A percentile compares a stretch with the other conserved stretches of the same genome.
Evolutionary conservation across 2,888 invertebrate species (phyloP).

Genomic region (Coenonympha glycerion): DNA sequence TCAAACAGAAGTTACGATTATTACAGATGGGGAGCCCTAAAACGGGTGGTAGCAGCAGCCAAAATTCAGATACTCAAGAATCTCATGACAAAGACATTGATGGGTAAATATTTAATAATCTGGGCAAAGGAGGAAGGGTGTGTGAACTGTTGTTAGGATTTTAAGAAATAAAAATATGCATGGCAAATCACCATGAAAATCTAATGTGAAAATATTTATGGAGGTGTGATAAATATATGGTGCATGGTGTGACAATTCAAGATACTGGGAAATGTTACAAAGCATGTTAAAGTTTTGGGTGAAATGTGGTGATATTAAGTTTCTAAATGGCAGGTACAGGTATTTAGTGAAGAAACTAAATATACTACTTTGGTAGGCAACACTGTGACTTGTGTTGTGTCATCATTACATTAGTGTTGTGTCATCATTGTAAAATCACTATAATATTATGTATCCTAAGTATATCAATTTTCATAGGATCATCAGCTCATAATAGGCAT

Average conservation of each 20-base stretch:
- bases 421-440: too few species aligned
- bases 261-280: background rate
- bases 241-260: background rate
- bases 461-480: too few species aligned
- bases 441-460: too few species aligned
- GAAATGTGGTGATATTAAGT: background rate
- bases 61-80: constrained; percentile 60
- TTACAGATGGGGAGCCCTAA: constrained; percentile 72
- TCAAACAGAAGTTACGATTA: constrained; percentile 37
- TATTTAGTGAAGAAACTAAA: too few species aligned
- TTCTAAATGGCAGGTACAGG: too few species aligned
- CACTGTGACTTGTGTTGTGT: too few species aligned
- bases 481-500: too few species aligned
- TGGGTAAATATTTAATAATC: constrained; percentile 58
- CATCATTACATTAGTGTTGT: too few species aligned
- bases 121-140: constrained; percentile 3
- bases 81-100: constrained; percentile 64
- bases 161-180: background rate
- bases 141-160: background rate
- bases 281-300: background rate
- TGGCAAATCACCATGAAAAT: background rate
- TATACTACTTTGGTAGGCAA: too few species aligned
- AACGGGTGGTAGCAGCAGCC: constrained; percentile 56
- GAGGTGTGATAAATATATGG: background rate
- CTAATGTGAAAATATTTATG: background rate